These are phyloP conservation scores for Psittacula echo DNA, from an alignment of 2,797 vertebrate genomes.

Conservation along the genomic window DNA sequence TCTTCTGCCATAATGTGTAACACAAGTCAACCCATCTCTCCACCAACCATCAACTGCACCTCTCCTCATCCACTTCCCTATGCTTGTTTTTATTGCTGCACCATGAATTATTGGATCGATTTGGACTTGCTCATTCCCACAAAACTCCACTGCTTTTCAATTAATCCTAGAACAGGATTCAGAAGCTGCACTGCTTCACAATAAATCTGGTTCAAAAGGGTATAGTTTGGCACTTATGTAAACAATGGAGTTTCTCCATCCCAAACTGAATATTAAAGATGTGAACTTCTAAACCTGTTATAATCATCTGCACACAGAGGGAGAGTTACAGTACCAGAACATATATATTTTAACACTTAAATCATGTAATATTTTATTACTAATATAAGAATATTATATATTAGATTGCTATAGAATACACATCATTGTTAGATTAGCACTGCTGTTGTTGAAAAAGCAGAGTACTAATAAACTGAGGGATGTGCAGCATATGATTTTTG, in stretches of 20 bases:
- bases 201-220: background rate
- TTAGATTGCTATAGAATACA: background rate
- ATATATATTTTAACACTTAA: background rate
- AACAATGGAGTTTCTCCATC: background rate
- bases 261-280: background rate
- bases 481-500: background rate
- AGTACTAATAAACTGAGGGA: background rate
- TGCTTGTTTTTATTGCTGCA: background rate
- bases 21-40: background rate
- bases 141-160: background rate
- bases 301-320: background rate
- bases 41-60: background rate
- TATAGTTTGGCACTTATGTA: background rate
- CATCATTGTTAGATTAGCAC: background rate
- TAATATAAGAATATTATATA: background rate
- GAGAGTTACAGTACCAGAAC: background rate
- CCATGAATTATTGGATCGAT: background rate
- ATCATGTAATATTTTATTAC: background rate
- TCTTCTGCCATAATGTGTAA: rapidly evolving
- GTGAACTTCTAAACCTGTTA: background rate
- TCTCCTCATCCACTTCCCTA: background rate
- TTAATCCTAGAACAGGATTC: background rate
- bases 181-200: background rate
- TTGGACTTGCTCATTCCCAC: constrained; percentile 1
- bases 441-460: background rate